Percentiles rank a stretch among this genome's conserved stretches.
Conservation (phyloP, 2,888 invertebrate species). For the Gymnocheta viridis region DNA sequence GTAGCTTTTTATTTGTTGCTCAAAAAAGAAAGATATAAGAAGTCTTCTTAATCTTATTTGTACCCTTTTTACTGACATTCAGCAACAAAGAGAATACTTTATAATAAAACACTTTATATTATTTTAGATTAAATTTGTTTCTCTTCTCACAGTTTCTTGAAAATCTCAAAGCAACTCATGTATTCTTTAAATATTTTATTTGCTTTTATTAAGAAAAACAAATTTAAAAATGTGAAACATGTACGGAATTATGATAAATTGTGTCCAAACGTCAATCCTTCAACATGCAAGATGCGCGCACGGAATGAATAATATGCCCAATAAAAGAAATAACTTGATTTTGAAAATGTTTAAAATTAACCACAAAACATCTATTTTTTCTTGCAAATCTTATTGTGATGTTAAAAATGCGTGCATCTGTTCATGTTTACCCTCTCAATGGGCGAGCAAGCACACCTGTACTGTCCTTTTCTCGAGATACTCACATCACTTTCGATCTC, state of each 20-base stretch:
- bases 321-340: background rate
- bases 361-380: too few relatives aligned
- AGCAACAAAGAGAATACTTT: constrained; percentile 76
- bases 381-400: too few relatives aligned
- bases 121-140: constrained; percentile 25
- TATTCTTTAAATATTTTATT: constrained; percentile 32
- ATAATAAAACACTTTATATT: constrained; percentile 75
- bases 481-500: too few relatives aligned
- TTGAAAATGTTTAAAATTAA: background rate
- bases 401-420: too few relatives aligned
- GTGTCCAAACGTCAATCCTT: constrained; percentile 79
- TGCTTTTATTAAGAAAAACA: background rate
- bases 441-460: too few relatives aligned
- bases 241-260: constrained; percentile 81
- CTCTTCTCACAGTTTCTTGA: too few relatives aligned
- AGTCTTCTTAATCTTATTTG: constrained; percentile 60
- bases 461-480: too few relatives aligned
- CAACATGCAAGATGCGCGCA: constrained; percentile 50
- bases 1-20: constrained; percentile 14
- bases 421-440: too few relatives aligned
- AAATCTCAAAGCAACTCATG: constrained; percentile 23
- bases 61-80: constrained; percentile 39
- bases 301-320: background rate
- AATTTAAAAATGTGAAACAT: constrained; percentile 72
- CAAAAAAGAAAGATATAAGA: background rate